Evolutionary conservation across 1,140 invertebrate species (phyloP).

Genomic region (Antheraea pernyi): DNA sequence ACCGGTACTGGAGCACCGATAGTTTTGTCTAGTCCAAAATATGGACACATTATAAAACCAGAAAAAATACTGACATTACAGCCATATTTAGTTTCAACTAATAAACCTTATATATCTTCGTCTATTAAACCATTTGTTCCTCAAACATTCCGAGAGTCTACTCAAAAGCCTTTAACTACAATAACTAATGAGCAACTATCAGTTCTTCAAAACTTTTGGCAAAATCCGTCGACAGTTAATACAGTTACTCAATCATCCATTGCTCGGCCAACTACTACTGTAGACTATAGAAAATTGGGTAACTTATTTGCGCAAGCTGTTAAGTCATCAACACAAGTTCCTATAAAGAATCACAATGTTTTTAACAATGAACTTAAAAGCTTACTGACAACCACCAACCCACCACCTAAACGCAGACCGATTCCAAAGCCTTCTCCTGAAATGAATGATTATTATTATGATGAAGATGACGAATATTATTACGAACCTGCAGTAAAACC

Average conservation of each 20-base stretch:
- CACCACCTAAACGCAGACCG: slow-evolving; percentile 57
- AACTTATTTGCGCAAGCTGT: slow-evolving; percentile 43
- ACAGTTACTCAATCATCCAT: slow-evolving; percentile 36
- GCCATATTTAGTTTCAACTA: slow-evolving; percentile 35
- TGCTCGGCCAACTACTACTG: slow-evolving; percentile 37
- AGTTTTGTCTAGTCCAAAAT: slow-evolving; percentile 44
- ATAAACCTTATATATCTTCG: slow-evolving; percentile 48
- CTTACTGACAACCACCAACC: slow-evolving; percentile 40
- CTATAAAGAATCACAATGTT: slow-evolving; percentile 32
- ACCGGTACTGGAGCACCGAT: slow-evolving; percentile 40
- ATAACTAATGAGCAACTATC: slow-evolving; percentile 56
- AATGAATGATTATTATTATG: slow-evolving; percentile 79
- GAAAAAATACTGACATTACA: slow-evolving; percentile 37
- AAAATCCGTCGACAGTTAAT: slow-evolving; percentile 39
- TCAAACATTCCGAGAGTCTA: slow-evolving; percentile 43
- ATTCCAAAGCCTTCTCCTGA: slow-evolving; percentile 77
- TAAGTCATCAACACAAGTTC: slow-evolving; percentile 31
- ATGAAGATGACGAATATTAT: slow-evolving; percentile 77
- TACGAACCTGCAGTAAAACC: slow-evolving; percentile 80
- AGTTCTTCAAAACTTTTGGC: slow-evolving; percentile 61
- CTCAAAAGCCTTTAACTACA: slow-evolving; percentile 52
- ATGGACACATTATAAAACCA: slow-evolving; percentile 38
- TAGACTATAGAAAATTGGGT: slow-evolving; percentile 37
- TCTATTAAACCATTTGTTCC: slow-evolving; percentile 41
- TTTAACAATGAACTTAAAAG: slow-evolving; percentile 21